Percentiles rank a stretch among this genome's conserved stretches.
phyloP scores from a whole-genome alignment of 2,113 vertebrate genomes.

The Australoheros scitulus region DNA sequence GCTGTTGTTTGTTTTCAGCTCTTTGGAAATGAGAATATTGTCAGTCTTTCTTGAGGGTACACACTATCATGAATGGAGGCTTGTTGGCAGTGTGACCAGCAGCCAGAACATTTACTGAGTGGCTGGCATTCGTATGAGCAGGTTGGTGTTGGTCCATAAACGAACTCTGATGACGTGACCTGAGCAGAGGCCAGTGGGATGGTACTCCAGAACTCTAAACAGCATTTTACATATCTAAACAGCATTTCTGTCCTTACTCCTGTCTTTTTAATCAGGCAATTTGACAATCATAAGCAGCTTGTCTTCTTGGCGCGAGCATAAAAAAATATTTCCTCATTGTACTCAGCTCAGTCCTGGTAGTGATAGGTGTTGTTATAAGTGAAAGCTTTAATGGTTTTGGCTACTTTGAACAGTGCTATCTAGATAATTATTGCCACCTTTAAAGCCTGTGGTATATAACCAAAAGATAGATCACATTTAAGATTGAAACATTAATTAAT shows the following conservation, averaged over 20 bases:
- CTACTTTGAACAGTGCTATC: no score
- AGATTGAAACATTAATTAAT: no score
- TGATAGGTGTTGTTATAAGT: background rate
- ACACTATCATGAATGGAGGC: conserved; percentile 73
- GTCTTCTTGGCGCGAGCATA: no score
- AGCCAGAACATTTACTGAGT: conserved; percentile 73
- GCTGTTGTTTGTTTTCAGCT: conserved; percentile 27
- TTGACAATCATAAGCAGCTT: conserved; percentile 17
- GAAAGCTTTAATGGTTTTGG: background rate
- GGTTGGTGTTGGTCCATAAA: conserved; percentile 70
- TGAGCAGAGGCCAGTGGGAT: conserved; percentile 65
- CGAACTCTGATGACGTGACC: conserved; percentile 65
- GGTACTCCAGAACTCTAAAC: conserved; percentile 2
- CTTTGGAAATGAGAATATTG: conserved; percentile 69
- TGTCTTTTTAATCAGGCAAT: conserved; percentile 24
- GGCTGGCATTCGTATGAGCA: conserved; percentile 68
- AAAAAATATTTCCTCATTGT: background rate
- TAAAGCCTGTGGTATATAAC: no score
- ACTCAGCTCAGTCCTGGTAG: background rate
- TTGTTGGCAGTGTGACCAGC: conserved; percentile 64
- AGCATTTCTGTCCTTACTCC: conserved; percentile 19
- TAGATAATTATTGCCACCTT: no score
- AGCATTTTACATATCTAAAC: conserved; percentile 11
- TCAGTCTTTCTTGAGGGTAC: conserved; percentile 67
- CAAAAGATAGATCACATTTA: no score